Evolutionary conservation across 2,113 vertebrate species (phyloP).

Genomic region (Lipotes vexillifer): DNA sequence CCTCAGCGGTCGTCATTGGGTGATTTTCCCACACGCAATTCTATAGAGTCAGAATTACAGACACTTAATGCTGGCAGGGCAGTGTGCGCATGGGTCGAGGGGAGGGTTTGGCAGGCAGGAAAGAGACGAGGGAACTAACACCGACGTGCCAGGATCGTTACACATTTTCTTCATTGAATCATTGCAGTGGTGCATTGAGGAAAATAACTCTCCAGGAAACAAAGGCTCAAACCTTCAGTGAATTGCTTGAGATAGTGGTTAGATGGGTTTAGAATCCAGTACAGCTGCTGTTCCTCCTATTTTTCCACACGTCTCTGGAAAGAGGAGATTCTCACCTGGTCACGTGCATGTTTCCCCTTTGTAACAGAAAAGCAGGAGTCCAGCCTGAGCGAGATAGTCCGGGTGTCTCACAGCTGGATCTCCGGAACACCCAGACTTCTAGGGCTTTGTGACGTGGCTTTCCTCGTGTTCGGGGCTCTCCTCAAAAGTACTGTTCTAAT

Average conservation of each 20-base stretch:
- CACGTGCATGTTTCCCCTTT: background rate
- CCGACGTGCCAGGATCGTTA: background rate
- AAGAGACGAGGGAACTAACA: background rate
- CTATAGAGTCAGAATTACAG: background rate
- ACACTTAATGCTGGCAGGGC: background rate
- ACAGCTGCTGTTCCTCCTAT: background rate
- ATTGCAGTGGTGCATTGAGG: background rate
- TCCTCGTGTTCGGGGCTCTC: fast-evolving
- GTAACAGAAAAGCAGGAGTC: background rate
- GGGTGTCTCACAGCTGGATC: background rate
- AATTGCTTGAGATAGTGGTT: background rate
- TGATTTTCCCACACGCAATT: background rate
- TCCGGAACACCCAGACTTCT: background rate
- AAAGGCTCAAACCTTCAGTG: background rate
- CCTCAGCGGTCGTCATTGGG: background rate
- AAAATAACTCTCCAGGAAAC: background rate
- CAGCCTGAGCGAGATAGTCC: background rate
- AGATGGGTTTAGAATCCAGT: background rate
- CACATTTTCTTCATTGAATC: background rate
- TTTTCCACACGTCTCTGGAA: background rate
- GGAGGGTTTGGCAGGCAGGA: background rate
- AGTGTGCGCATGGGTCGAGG: background rate
- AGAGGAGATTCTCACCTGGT: background rate
- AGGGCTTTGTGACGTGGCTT: background rate
- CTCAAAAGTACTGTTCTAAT: background rate